Conservation (phyloP, 1,140 invertebrate species). For the Yoshiicerus persimilis region DNA sequence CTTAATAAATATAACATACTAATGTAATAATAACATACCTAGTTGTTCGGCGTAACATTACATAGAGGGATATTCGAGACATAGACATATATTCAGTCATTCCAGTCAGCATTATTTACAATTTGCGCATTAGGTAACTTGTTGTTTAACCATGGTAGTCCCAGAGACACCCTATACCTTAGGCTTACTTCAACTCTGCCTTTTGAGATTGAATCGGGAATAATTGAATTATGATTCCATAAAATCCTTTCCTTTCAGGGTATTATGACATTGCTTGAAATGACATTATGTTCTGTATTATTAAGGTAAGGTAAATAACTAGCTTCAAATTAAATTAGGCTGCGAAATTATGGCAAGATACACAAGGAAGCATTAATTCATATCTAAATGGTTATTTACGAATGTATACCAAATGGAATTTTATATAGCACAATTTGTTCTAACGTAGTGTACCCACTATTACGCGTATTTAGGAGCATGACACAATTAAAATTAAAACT, state of each 20-base stretch:
- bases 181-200: background rate
- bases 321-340: background rate
- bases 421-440: no score
- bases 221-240: background rate
- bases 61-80: no score
- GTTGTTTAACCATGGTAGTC: no score
- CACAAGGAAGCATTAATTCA: background rate
- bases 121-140: no score
- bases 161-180: no score
- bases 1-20: background rate
- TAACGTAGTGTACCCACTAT: no score
- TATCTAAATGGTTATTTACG: background rate
- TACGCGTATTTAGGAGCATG: no score
- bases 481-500: no score
- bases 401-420: background rate
- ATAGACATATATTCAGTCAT: no score
- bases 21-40: no score
- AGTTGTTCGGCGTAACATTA: no score
- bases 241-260: background rate
- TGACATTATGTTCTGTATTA: background rate
- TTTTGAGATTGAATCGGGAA: background rate
- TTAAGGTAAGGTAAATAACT: background rate
- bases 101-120: no score
- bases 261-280: background rate
- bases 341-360: background rate